A percentile compares a stretch with the other conserved stretches of the same genome.
phyloP scores from a whole-genome alignment of 1,140 invertebrate species.

The Ips nitidus region DNA sequence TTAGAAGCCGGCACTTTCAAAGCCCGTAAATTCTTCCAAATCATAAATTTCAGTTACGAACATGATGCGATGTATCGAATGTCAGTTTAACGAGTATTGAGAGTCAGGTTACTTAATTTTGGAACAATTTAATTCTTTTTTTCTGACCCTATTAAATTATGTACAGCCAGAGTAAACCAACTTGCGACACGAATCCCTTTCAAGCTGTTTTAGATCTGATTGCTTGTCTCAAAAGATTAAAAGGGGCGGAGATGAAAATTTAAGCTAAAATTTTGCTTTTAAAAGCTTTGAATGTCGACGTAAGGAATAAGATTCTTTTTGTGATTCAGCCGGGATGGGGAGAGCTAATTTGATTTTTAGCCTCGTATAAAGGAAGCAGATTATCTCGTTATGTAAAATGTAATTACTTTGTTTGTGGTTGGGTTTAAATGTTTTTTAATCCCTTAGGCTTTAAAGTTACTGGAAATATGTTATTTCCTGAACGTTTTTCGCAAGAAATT shows the following conservation, averaged over 20 bases:
- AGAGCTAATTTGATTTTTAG: constrained; percentile 26
- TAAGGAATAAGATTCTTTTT: constrained; percentile 25
- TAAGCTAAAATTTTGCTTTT: constrained; percentile 19
- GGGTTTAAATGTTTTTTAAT: not conserved
- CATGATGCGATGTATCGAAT: constrained; percentile 1
- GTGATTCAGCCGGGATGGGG: constrained; percentile 14
- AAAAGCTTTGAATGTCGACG: constrained; percentile 29
- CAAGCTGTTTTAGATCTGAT: constrained; percentile 10
- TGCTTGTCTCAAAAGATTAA: constrained; percentile 22
- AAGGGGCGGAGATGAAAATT: constrained; percentile 14
- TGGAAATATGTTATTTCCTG: not conserved
- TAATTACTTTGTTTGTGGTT: not conserved
- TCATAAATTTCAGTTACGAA: not conserved
- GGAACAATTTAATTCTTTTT: constrained; percentile 7
- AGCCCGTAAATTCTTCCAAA: not conserved
- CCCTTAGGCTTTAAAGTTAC: not conserved
- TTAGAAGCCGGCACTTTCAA: not conserved
- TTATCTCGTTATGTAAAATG: constrained; percentile 5
- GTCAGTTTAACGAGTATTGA: constrained; percentile 4
- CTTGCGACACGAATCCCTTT: constrained; percentile 4
- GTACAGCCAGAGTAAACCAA: not conserved
- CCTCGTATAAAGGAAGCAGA: constrained; percentile 6
- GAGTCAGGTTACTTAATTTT: constrained; percentile 3
- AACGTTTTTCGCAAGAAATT: not conserved
- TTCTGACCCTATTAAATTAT: constrained; percentile 1